Base-by-base conservation (phyloP, 2,797 vertebrate genomes). In the Danio tinwini region DNA sequence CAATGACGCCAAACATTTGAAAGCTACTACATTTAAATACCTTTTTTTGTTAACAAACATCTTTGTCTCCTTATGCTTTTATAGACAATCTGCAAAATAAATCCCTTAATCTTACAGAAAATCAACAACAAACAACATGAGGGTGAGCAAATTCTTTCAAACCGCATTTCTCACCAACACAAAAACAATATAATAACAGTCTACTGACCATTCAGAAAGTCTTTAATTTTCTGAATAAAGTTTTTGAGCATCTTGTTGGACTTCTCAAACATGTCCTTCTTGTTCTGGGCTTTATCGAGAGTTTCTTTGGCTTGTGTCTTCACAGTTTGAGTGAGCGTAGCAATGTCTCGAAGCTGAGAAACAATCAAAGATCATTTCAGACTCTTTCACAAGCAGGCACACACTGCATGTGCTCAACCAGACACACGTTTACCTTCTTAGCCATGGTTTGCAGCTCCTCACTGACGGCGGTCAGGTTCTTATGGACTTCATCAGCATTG, bases 141-240 rank as follows among this genome's bases (percentile, higher is more conserved):
- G 3, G 21, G 5, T 7, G 4, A 53, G 10, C 13, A 7, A 0
- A 53, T 69, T 5, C 0, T 40, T n/a, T 5, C 12, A 37, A 37
- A 17, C 16, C 12, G 14, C 16, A 39, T 40, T 52, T 53, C 49
- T 11, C 58, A 59, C 29, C 29, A 4, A 45, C 53, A 21, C n/a
- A 58, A 19, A 17, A 53, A 7, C 11, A 74, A 45, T 3, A 50
- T 16, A 1, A 14, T 37, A 49, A 62, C 21, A 62, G 63, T 17
- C n/a, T 14, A 80, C 86, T 12, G 83, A 96, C 96, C 95, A 21
- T 90, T 94, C 80, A 98, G 92, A 87, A 97, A 97, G 85, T 93
- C 92, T 91, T 87, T 95, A 89, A 97, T 95, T 74, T 88, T 93
- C 87, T 92, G 93, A 64, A 97, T 94, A 77, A 96, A 94, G 61